Conservation (phyloP, 1,140 invertebrate species). For the Drosophila paulistorum region DNA sequence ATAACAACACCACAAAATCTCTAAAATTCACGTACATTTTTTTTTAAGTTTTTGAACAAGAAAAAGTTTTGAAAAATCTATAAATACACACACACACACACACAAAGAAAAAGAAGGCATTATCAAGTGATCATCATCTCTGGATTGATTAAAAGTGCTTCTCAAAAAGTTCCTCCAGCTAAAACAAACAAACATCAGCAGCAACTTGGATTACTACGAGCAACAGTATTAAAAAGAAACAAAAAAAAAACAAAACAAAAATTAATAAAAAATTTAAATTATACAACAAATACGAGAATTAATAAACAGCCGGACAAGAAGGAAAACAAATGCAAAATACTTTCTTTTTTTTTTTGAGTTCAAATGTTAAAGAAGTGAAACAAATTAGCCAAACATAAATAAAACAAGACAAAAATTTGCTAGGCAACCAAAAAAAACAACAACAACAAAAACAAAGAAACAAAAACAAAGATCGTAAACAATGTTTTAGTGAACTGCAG, state of each 20-base stretch:
- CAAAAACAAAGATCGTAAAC: slow-evolving; percentile 29
- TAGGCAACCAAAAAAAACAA: slow-evolving; percentile 28
- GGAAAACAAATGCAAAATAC: slow-evolving; percentile 53
- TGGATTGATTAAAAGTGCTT: slow-evolving; percentile 65
- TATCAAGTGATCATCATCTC: slow-evolving; percentile 51
- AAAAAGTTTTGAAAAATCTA: slow-evolving; percentile 13
- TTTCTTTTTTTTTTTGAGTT: background rate
- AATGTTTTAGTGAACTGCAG: slow-evolving; percentile 48
- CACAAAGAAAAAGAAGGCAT: slow-evolving; percentile 34
- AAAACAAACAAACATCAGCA: slow-evolving; percentile 43
- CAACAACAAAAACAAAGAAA: slow-evolving; percentile 20
- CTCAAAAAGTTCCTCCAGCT: slow-evolving; percentile 74
- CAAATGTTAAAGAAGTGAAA: slow-evolving; percentile 37
- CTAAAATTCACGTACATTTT: slow-evolving; percentile 31
- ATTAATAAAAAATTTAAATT: slow-evolving; percentile 45
- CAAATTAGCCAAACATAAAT: slow-evolving; percentile 35
- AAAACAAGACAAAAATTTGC: background rate
- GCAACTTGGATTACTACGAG: slow-evolving; percentile 71
- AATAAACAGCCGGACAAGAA: slow-evolving; percentile 18
- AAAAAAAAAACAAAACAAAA: slow-evolving; percentile 38
- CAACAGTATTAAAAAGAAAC: slow-evolving; percentile 50
- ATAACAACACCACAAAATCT: slow-evolving; percentile 25
- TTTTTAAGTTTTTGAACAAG: slow-evolving; percentile 24
- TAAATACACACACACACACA: slow-evolving; percentile 22
- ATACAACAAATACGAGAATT: slow-evolving; percentile 48